Evolutionary conservation across 2,888 invertebrate genomes (phyloP), one percentile per base, ranked within the genome.

Genomic region (Pantelozetes paolii): DNA sequence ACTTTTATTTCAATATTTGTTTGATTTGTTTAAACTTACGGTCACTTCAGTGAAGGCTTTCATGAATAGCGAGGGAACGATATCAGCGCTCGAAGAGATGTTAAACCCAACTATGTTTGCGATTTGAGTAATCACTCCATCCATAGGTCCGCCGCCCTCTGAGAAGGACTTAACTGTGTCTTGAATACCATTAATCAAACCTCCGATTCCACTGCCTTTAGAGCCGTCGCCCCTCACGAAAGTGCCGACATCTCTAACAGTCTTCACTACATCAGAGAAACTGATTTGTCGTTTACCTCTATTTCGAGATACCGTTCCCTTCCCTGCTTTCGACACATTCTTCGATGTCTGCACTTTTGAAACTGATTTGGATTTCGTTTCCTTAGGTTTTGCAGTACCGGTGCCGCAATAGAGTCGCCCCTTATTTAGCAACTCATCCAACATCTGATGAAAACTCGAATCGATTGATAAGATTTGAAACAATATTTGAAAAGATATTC

Each of bases 21-120:
- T 45, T 15, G 45, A 15, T 36, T 36, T 36, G 23, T 15, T 23
- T 11, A 15, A 26, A 72, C 32, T 75, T 70, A 73, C 75, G 23
- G 76, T 76, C 23, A 71, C 48, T 48, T 76, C 76, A 32, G 76
- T 71, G 36, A 76, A 76, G 36, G 74, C 71, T 64, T 72, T 74
- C 36, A 76, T 59, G 48, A 76, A 76, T 20, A 76, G 64, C 2
- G 72, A 54, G 23, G 76, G 74, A 20, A 76, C 69, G 6, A 76
- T 72, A 26, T 76, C 74, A 20, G 48, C 30, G n/a, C 72, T 76
- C 13, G 64, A 71, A 15, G 76, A 71, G 3, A 76, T 67, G 20
- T 74, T 74, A 26, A 76, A 71, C 0, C 72, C 74, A 40, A 59
- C 50, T 6, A 76, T 32, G 32, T 74, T 74, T 30, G 76, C 76